Conservation (phyloP, 2,888 invertebrate species). For the Parnassius mnemosyne region DNA sequence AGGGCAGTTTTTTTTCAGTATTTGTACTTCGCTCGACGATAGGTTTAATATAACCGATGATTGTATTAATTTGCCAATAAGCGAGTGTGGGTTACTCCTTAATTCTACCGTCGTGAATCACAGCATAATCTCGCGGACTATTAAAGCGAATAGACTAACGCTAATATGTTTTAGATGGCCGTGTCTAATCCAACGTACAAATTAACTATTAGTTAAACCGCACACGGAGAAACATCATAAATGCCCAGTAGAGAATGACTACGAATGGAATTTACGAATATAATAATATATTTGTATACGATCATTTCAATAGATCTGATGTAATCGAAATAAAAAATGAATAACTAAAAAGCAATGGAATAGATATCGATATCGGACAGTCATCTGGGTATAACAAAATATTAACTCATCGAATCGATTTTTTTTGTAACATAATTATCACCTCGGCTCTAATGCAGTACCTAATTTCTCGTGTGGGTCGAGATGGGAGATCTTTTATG, state of each 20-base stretch:
- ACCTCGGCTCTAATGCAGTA: conserved; percentile 73
- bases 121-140: conserved; percentile 48
- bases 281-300: conserved; percentile 17
- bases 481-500: conserved; percentile 66
- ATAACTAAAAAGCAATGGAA: conserved; percentile 38
- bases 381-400: conserved; percentile 64
- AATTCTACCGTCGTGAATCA: conserved; percentile 45
- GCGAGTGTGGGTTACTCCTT: conserved; percentile 30
- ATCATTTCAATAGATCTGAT: conserved; percentile 29
- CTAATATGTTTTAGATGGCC: conserved; percentile 61
- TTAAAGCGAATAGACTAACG: conserved; percentile 50
- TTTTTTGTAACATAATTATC: conserved; percentile 76
- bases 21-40: too few species aligned
- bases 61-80: conserved; percentile 24
- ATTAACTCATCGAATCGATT: conserved; percentile 70
- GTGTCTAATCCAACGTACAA: conserved; percentile 56
- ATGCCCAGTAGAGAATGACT: conserved; percentile 20
- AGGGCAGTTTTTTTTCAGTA: background rate
- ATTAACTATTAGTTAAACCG: conserved; percentile 58
- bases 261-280: conserved; percentile 10
- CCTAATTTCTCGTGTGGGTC: conserved; percentile 77
- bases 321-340: conserved; percentile 38
- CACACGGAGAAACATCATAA: conserved; percentile 44
- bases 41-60: conserved; percentile 1
- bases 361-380: conserved; percentile 57